Evolutionary conservation across 2,797 vertebrate species (phyloP).

Genomic region (Pipistrellus nathusii): DNA sequence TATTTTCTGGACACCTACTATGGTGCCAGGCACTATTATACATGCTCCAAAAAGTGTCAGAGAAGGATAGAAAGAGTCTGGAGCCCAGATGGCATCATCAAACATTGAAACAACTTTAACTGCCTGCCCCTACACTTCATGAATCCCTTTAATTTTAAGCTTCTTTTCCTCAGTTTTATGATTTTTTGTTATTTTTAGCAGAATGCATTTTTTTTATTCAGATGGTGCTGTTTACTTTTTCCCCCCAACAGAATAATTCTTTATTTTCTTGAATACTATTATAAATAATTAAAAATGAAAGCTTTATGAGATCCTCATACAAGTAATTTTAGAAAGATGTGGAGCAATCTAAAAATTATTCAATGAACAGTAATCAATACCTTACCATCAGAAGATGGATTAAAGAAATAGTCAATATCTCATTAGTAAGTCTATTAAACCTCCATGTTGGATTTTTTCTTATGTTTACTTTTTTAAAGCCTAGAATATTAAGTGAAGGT

Average conservation of each 20-base stretch:
- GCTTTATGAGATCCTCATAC: slow-evolving; percentile 73
- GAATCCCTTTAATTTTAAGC: background rate
- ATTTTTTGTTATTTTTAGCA: slow-evolving; percentile 47
- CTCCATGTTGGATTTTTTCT: slow-evolving; percentile 57
- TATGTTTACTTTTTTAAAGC: slow-evolving; percentile 25
- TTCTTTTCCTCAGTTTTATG: slow-evolving; percentile 22
- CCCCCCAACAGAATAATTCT: background rate
- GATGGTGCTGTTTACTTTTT: background rate
- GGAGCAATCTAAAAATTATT: slow-evolving; percentile 80
- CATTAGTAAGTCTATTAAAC: slow-evolving; percentile 85
- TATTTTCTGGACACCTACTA: background rate
- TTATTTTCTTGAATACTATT: slow-evolving; percentile 60
- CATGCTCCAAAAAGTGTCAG: background rate
- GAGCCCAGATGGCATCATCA: background rate
- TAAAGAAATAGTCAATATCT: slow-evolving; percentile 84
- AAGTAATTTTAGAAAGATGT: slow-evolving; percentile 76
- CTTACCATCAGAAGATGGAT: slow-evolving; percentile 78
- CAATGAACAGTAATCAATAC: slow-evolving; percentile 80
- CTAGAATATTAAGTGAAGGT: slow-evolving; percentile 33
- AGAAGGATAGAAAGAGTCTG: background rate
- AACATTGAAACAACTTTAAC: background rate
- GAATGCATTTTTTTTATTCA: slow-evolving; percentile 17
- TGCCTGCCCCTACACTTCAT: background rate
- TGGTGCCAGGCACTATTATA: background rate
- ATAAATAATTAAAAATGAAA: slow-evolving; percentile 64